Percentiles rank a stretch among this genome's conserved stretches.
Conservation (phyloP, 1,140 invertebrate species). For the Listronotus bonariensis region DNA sequence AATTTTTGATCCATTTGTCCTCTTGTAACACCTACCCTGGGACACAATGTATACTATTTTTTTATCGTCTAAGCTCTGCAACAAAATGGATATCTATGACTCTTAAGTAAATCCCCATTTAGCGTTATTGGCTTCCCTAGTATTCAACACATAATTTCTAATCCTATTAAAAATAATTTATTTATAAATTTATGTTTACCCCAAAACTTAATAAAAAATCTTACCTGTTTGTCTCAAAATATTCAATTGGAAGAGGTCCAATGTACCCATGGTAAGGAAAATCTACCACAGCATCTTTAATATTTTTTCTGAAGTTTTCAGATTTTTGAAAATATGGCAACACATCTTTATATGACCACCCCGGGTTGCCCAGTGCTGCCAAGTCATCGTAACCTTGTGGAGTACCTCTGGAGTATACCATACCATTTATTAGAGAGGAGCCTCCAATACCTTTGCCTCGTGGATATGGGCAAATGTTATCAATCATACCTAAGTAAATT, state of each 20-base stretch:
- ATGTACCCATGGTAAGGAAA: slow-evolving; percentile 9
- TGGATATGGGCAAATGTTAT: slow-evolving; percentile 50
- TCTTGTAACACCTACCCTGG: no score
- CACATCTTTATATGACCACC: slow-evolving; percentile 69
- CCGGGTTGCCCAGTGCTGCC: slow-evolving; percentile 67
- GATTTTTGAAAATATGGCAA: slow-evolving; percentile 65
- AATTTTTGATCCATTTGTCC: no score
- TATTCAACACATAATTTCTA: no score
- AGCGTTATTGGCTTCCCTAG: no score
- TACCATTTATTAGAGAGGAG: slow-evolving; percentile 64
- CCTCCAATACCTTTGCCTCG: slow-evolving; percentile 62
- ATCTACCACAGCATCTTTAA: slow-evolving; percentile 55
- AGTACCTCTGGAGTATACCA: slow-evolving; percentile 70
- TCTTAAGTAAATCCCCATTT: no score
- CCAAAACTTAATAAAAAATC: no score
- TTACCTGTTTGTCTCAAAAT: slow-evolving; percentile 22
- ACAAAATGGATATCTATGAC: no score
- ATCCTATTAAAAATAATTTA: no score
- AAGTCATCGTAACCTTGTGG: slow-evolving; percentile 69
- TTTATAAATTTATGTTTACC: no score
- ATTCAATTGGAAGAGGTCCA: slow-evolving; percentile 35
- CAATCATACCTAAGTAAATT: slow-evolving; percentile 30
- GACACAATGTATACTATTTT: no score
- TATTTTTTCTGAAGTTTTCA: slow-evolving; percentile 31
- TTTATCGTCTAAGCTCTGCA: no score